Percentiles rank a stretch among this genome's conserved stretches.
Evolutionary conservation across 1,140 invertebrate species (phyloP).

Genomic region (Penaeus vannamei): DNA sequence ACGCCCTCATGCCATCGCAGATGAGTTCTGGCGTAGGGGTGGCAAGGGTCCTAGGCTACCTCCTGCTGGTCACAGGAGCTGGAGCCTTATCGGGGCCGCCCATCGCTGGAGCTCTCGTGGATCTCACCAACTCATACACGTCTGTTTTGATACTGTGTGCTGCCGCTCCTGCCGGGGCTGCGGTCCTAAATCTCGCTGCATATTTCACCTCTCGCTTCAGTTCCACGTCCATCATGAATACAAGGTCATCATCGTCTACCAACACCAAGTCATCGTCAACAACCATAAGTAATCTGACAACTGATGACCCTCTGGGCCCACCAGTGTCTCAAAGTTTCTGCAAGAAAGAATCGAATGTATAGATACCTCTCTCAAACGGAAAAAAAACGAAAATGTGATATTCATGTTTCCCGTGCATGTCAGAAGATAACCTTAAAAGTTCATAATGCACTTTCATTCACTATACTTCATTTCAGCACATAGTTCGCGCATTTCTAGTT

Average conservation of each 20-base stretch:
- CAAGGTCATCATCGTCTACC: background rate
- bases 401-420: too few relatives aligned
- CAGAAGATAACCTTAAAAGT: too few relatives aligned
- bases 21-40: slow-evolving; percentile 23
- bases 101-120: slow-evolving; percentile 41
- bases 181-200: slow-evolving; percentile 35
- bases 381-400: too few relatives aligned
- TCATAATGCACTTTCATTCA: too few relatives aligned
- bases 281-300: background rate
- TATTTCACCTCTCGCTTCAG: slow-evolving; percentile 1
- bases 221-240: background rate
- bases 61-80: slow-evolving; percentile 50
- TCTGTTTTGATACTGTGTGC: slow-evolving; percentile 38
- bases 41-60: slow-evolving; percentile 45
- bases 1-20: slow-evolving; percentile 55
- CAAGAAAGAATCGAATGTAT: too few relatives aligned
- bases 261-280: background rate
- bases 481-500: too few relatives aligned
- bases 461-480: too few relatives aligned
- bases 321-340: too few relatives aligned
- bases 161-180: slow-evolving; percentile 22
- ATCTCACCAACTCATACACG: slow-evolving; percentile 32
- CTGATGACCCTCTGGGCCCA: too few relatives aligned
- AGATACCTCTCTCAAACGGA: too few relatives aligned
- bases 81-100: slow-evolving; percentile 51